Evolutionary conservation across 2,888 invertebrate genomes (phyloP).

Genomic region (Bellardia pandia): DNA sequence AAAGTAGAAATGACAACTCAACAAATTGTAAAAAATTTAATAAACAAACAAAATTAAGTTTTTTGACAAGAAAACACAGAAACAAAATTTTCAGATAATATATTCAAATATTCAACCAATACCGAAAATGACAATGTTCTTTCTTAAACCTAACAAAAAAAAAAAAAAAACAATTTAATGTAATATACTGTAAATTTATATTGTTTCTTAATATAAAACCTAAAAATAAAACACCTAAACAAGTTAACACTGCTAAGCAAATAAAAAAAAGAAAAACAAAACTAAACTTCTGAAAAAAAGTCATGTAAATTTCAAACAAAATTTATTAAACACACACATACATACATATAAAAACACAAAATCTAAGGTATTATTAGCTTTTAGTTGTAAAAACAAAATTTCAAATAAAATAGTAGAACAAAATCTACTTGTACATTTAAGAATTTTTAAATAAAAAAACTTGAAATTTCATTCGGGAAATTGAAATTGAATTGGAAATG

Average conservation of each 20-base stretch:
- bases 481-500: not conserved
- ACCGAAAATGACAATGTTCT: constrained; percentile 36
- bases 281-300: constrained; percentile 47
- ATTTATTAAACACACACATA: constrained; percentile 5
- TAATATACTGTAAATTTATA: constrained; percentile 64
- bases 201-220: constrained; percentile 25
- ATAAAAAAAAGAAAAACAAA: constrained; percentile 48
- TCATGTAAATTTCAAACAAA: constrained; percentile 59
- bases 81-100: constrained; percentile 33
- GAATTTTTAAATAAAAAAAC: constrained; percentile 68
- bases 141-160: constrained; percentile 24
- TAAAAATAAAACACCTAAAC: constrained; percentile 9
- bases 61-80: constrained; percentile 46
- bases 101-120: constrained; percentile 4
- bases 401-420: too few species aligned
- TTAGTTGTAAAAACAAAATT: constrained; percentile 77
- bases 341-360: constrained; percentile 39
- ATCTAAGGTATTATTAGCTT: constrained; percentile 81
- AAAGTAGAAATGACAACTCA: constrained; percentile 81
- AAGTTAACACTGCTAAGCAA: constrained; percentile 71
- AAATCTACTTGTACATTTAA: constrained; percentile 66
- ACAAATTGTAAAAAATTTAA: constrained; percentile 76
- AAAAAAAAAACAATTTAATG: constrained; percentile 30
- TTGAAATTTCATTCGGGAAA: too few species aligned
- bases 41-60: constrained; percentile 75